These are phyloP conservation scores for Seriola rivoliana DNA, from an alignment of 2,113 vertebrate genomes.

Conservation along the genomic window DNA sequence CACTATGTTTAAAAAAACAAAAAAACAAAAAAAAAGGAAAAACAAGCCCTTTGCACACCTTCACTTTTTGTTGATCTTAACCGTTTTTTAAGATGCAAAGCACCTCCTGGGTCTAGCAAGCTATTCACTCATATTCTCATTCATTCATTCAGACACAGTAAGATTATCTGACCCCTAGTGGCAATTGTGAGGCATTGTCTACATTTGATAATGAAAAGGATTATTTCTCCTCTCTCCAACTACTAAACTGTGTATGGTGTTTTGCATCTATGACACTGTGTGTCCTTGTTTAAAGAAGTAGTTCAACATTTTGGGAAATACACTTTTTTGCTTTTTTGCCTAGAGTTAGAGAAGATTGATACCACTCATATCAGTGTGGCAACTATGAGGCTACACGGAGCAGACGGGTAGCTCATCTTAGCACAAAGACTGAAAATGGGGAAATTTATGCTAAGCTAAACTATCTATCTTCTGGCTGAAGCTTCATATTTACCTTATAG, in stretches of 20 bases:
- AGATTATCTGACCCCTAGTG: constrained; percentile 17
- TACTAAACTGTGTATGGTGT: constrained; percentile 16
- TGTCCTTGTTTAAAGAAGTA: constrained; percentile 13
- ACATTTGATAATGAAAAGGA: constrained; percentile 8
- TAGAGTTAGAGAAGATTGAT: neutral
- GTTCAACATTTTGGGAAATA: constrained; percentile 4
- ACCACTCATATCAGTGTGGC: neutral
- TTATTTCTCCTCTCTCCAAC: constrained; percentile 8
- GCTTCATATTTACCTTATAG: neutral
- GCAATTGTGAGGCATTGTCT: constrained; percentile 4
- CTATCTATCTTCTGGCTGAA: neutral
- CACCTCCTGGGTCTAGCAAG: constrained; percentile 29
- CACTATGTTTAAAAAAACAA: constrained; percentile 54
- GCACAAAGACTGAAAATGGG: constrained; percentile 5
- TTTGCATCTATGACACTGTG: constrained; percentile 50
- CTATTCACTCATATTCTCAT: neutral
- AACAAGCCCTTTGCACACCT: constrained; percentile 66
- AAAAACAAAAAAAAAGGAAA: neutral
- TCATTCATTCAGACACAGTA: neutral
- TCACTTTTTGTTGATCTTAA: constrained; percentile 45
- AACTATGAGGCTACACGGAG: constrained; percentile 14
- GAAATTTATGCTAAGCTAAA: neutral
- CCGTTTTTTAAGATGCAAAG: constrained; percentile 41
- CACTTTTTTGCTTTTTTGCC: neutral
- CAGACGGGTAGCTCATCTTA: neutral